Percentiles rank a stretch among this genome's conserved stretches.
Evolutionary conservation across 2,797 vertebrate species (phyloP).

Genomic region (Fratercula arctica): DNA sequence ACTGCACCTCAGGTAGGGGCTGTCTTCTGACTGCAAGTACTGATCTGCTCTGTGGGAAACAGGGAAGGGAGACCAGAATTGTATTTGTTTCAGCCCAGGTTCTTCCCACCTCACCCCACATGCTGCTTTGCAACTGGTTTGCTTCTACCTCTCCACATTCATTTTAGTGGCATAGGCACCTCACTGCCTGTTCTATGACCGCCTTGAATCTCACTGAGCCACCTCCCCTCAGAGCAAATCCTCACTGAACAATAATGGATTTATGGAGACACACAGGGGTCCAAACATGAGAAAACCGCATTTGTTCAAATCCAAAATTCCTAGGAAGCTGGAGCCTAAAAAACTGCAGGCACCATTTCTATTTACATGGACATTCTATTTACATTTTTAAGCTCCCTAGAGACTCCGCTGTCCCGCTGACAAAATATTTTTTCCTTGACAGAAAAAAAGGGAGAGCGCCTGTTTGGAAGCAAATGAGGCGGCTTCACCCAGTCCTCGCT

Average conservation of each 20-base stretch:
- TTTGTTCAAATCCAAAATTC: background rate
- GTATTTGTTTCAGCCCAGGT: background rate
- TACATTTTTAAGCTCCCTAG: background rate
- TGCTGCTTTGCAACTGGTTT: background rate
- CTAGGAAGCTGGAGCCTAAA: background rate
- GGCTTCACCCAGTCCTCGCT: background rate
- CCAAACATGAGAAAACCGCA: background rate
- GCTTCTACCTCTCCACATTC: background rate
- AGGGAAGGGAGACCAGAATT: background rate
- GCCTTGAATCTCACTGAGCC: background rate
- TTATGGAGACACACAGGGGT: background rate
- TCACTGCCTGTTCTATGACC: background rate
- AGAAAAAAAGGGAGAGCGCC: background rate
- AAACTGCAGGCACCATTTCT: background rate
- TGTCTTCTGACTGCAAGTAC: background rate
- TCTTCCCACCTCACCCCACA: background rate
- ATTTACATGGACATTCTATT: background rate
- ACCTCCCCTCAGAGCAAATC: background rate
- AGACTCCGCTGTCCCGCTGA: background rate
- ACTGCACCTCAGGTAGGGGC: background rate
- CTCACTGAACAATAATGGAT: background rate
- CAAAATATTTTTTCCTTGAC: background rate
- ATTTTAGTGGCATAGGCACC: background rate
- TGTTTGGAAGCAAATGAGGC: background rate
- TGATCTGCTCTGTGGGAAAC: background rate